phyloP scores from a whole-genome alignment of 2,113 vertebrate genomes.

The Parus major region DNA sequence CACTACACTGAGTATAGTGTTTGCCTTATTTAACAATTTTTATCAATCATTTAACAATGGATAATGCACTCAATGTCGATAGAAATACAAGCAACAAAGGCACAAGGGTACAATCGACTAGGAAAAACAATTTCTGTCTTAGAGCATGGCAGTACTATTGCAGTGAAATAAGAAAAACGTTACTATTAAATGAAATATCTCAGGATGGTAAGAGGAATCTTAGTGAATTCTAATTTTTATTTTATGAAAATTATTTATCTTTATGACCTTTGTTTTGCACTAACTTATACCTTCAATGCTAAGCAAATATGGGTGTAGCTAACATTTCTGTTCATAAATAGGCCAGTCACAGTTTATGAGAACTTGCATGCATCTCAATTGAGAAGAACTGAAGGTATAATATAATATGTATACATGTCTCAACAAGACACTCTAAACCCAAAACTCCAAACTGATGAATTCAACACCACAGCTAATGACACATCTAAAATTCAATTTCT shows the following conservation, averaged over 20 bases:
- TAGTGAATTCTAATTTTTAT: background rate
- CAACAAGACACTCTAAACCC: background rate
- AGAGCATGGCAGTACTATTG: background rate
- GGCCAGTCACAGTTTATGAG: background rate
- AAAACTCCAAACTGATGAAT: background rate
- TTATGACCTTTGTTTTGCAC: background rate
- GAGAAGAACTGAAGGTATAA: background rate
- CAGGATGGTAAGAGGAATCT: background rate
- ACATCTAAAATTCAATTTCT: background rate
- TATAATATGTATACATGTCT: background rate
- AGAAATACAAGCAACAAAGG: constrained; percentile 42
- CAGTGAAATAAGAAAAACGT: background rate
- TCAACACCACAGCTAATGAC: background rate
- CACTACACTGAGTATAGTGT: constrained; percentile 69
- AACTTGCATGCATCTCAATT: background rate
- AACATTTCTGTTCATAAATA: background rate
- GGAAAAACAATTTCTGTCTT: constrained; percentile 37
- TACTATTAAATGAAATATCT: background rate
- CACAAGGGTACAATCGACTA: constrained; percentile 23
- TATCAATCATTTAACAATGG: constrained; percentile 77
- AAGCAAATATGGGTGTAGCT: background rate
- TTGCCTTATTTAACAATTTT: constrained; percentile 82
- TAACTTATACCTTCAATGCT: background rate
- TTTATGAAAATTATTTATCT: background rate
- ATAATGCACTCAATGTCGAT: constrained; percentile 36